Evolutionary conservation across 2,888 invertebrate genomes (phyloP).

Genomic region (Diaprepes abbreviatus): DNA sequence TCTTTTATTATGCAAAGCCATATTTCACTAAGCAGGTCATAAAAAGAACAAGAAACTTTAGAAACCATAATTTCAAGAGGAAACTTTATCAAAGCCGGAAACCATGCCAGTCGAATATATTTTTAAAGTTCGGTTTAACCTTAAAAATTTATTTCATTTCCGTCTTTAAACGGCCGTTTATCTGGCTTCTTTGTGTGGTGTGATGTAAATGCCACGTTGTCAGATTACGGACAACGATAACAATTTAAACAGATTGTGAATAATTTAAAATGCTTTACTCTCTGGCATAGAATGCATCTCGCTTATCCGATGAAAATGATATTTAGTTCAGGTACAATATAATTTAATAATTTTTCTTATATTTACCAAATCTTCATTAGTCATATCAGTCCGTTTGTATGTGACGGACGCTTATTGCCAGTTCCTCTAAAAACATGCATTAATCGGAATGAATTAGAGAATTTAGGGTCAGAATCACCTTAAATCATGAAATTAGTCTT

Average conservation of each 20-base stretch:
- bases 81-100: constrained; percentile 21
- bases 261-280: neutral
- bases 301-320: too few species aligned
- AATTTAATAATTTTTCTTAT: too few species aligned
- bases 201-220: constrained; percentile 10
- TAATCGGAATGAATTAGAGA: too few species aligned
- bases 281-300: too few species aligned
- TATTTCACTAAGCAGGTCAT: constrained; percentile 1
- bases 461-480: too few species aligned
- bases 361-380: too few species aligned
- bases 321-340: too few species aligned
- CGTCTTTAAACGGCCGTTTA: constrained; percentile 15
- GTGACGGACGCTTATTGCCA: too few species aligned
- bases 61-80: neutral
- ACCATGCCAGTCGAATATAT: constrained; percentile 19
- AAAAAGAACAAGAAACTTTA: constrained; percentile 2
- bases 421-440: too few species aligned
- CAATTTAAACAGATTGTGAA: neutral
- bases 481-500: too few species aligned
- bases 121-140: constrained; percentile 14
- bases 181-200: constrained; percentile 2
- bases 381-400: too few species aligned
- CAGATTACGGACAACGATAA: neutral
- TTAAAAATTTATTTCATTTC: constrained; percentile 20
- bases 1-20: constrained; percentile 1